Conservation (phyloP, 64 coral and sea anemone genomes). For the Astreopora myriophthalma region DNA sequence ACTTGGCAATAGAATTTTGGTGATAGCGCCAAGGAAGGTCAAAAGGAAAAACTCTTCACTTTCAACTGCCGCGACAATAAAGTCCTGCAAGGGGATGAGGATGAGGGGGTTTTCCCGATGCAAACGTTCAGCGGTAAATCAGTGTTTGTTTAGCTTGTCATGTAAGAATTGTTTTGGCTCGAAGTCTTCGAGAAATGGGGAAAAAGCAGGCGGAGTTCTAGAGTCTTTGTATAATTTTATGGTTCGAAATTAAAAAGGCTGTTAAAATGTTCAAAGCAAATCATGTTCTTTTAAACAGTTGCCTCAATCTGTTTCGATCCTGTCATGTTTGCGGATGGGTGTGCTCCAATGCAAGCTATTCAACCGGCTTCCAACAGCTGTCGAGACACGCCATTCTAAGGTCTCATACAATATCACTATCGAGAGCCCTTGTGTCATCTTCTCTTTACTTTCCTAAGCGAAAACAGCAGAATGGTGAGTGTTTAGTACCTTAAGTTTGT, state of each 20-base stretch:
- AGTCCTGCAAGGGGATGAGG: no score
- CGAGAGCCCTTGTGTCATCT: neutral
- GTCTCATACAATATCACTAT: neutral
- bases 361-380: neutral
- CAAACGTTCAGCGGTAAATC: neutral
- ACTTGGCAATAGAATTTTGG: no score
- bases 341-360: neutral
- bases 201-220: neutral
- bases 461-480: slow-evolving; percentile 22
- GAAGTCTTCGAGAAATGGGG: neutral
- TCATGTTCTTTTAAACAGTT: slow-evolving; percentile 5
- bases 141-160: neutral
- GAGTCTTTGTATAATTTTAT: neutral
- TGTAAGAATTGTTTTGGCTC: neutral
- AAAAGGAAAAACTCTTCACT: no score
- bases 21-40: no score
- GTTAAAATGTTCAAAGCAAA: slow-evolving; percentile 5
- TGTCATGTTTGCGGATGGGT: neutral
- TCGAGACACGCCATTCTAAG: neutral
- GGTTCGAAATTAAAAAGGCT: neutral
- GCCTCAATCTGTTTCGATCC: neutral
- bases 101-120: no score
- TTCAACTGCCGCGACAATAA: no score
- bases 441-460: neutral
- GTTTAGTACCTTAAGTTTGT: neutral